Evolutionary conservation across 2,113 vertebrate genomes (phyloP).

Genomic region (Oplegnathus fasciatus): DNA sequence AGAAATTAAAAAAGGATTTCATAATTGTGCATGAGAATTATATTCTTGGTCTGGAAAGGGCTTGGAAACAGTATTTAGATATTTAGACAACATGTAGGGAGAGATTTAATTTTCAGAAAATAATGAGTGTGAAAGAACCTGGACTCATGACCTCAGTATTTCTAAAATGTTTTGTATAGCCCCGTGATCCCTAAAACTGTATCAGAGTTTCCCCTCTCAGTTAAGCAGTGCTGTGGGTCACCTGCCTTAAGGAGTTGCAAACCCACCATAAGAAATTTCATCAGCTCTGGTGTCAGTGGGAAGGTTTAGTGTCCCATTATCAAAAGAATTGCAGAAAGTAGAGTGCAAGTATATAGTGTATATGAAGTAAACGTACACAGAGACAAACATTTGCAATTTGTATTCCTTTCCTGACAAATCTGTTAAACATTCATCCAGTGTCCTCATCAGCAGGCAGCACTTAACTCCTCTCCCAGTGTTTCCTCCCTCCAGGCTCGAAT

Average conservation of each 20-base stretch:
- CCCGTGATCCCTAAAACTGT: neutral
- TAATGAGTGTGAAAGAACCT: too few species aligned
- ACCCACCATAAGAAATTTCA: constrained; percentile 12
- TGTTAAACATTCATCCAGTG: constrained; percentile 55
- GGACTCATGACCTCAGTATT: neutral
- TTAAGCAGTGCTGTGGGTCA: neutral
- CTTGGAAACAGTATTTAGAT: neutral
- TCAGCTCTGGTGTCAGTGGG: constrained; percentile 2
- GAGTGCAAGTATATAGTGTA: neutral
- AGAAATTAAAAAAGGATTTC: too few species aligned
- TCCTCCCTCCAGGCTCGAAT: constrained; percentile 72
- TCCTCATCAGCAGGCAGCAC: constrained; percentile 76
- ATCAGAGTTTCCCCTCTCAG: neutral
- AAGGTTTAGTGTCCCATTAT: neutral
- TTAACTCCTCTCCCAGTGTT: constrained; percentile 64
- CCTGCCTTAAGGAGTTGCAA: neutral
- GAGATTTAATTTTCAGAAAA: neutral
- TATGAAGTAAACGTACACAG: neutral
- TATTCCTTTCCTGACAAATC: constrained; percentile 43
- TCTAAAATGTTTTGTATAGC: neutral
- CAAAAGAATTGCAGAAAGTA: neutral
- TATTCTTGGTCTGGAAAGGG: neutral
- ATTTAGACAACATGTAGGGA: neutral
- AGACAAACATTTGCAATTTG: constrained; percentile 5
- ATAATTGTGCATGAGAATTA: neutral